phyloP scores from a whole-genome alignment of 2,888 invertebrate genomes.

The Eubasilissa splendida region DNA sequence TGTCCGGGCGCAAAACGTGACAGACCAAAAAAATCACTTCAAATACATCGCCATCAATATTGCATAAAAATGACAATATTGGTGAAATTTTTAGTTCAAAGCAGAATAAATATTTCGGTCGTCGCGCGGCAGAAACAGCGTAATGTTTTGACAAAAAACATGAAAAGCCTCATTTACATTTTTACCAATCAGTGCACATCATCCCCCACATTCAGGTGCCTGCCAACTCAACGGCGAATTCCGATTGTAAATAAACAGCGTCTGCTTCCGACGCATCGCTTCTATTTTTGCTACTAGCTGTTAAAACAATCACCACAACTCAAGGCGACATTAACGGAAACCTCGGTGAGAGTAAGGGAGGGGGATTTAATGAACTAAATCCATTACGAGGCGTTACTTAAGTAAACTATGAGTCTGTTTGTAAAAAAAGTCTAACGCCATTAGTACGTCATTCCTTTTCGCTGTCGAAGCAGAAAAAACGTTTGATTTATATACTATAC shows the following conservation, averaged over 20 bases:
- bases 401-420: constrained; percentile 25
- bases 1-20: too few relatives aligned
- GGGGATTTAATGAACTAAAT: constrained; percentile 43
- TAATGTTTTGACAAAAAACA: constrained; percentile 37
- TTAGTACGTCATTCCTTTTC: neutral
- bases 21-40: too few relatives aligned
- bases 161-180: constrained; percentile 37
- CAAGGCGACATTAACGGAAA: constrained; percentile 41
- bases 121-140: neutral
- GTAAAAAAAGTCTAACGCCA: neutral
- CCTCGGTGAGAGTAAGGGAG: constrained; percentile 55
- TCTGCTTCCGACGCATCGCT: constrained; percentile 26
- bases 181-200: constrained; percentile 31
- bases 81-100: constrained; percentile 1
- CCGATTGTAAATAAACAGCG: constrained; percentile 26
- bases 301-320: constrained; percentile 53
- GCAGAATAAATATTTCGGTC: constrained; percentile 12
- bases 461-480: constrained; percentile 6
- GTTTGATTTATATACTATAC: neutral
- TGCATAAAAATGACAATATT: neutral
- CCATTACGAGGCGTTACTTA: constrained; percentile 44
- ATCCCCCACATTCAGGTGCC: constrained; percentile 11
- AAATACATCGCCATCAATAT: too few relatives aligned
- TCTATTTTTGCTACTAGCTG: constrained; percentile 46
- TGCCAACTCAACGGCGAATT: constrained; percentile 15